These are phyloP conservation scores for Stomatorhinus walkeri DNA, from an alignment of 2,797 vertebrate genomes.

Conservation along the genomic window DNA sequence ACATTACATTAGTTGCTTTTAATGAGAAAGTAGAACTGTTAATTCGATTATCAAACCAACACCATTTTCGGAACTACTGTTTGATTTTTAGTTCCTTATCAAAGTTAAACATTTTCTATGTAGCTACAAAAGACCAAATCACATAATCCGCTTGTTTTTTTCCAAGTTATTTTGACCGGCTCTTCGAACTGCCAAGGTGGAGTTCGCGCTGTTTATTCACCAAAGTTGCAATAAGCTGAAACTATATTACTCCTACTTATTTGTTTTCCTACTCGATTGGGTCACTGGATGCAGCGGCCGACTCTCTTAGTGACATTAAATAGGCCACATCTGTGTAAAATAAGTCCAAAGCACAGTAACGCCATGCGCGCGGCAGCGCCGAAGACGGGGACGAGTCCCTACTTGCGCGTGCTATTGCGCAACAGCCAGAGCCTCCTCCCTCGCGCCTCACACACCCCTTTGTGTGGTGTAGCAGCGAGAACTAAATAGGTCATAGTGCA, in stretches of 20 bases:
- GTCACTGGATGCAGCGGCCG: neutral
- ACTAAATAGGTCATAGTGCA: neutral
- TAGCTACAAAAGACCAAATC: neutral
- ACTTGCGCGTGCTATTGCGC: neutral
- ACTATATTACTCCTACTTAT: neutral
- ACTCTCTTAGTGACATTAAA: neutral
- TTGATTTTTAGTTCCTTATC: neutral
- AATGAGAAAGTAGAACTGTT: neutral
- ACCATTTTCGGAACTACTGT: neutral
- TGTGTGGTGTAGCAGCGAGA: neutral
- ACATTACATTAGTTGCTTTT: neutral
- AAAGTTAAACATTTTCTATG: neutral
- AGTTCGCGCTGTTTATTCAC: neutral
- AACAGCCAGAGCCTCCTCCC: slow-evolving; percentile 18
- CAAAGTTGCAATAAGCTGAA: neutral
- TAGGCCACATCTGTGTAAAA: neutral
- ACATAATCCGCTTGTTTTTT: neutral
- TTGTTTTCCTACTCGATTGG: neutral
- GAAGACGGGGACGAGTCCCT: neutral
- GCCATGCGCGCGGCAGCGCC: neutral
- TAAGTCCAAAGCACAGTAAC: neutral
- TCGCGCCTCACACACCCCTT: neutral
- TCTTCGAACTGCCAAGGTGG: neutral
- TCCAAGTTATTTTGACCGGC: neutral
- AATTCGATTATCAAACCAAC: neutral